Conservation (phyloP, 2,888 invertebrate species). For the Leucozona laternaria region DNA sequence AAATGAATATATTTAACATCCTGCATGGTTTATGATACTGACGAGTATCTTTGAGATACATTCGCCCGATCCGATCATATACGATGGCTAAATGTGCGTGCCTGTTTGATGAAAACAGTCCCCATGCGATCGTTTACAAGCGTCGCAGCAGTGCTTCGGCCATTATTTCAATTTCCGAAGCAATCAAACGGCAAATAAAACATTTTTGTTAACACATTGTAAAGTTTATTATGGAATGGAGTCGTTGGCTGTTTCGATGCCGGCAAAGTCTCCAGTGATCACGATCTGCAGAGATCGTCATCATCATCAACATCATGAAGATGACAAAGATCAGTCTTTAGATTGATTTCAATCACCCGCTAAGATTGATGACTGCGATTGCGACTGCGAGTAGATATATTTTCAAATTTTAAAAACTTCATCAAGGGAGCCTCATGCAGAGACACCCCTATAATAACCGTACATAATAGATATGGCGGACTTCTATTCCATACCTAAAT, state of each 20-base stretch:
- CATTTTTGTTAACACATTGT: slow-evolving; percentile 67
- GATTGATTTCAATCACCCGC: slow-evolving; percentile 68
- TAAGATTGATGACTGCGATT: slow-evolving; percentile 40
- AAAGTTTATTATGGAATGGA: slow-evolving; percentile 51
- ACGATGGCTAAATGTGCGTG: slow-evolving; percentile 51
- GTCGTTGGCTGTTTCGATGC: background rate
- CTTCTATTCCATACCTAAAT: slow-evolving; percentile 4
- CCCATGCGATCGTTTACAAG: slow-evolving; percentile 20
- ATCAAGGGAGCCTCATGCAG: slow-evolving; percentile 19
- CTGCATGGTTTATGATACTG: slow-evolving; percentile 57
- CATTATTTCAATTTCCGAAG: slow-evolving; percentile 38
- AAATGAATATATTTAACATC: slow-evolving; percentile 51
- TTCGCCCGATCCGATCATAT: slow-evolving; percentile 5
- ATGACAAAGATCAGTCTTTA: slow-evolving; percentile 58
- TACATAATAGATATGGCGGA: background rate
- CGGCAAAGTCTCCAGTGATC: slow-evolving; percentile 11
- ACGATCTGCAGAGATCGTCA: slow-evolving; percentile 23
- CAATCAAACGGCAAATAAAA: slow-evolving; percentile 51
- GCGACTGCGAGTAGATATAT: slow-evolving; percentile 32
- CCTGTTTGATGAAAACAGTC: slow-evolving; percentile 34
- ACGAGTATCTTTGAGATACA: slow-evolving; percentile 14
- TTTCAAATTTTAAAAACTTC: slow-evolving; percentile 28
- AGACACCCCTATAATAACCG: slow-evolving; percentile 26
- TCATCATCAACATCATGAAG: slow-evolving; percentile 26
- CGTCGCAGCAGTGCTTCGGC: slow-evolving; percentile 15